Base-by-base conservation (phyloP, 2,113 vertebrate species). In the Collichthys lucidus region DNA sequence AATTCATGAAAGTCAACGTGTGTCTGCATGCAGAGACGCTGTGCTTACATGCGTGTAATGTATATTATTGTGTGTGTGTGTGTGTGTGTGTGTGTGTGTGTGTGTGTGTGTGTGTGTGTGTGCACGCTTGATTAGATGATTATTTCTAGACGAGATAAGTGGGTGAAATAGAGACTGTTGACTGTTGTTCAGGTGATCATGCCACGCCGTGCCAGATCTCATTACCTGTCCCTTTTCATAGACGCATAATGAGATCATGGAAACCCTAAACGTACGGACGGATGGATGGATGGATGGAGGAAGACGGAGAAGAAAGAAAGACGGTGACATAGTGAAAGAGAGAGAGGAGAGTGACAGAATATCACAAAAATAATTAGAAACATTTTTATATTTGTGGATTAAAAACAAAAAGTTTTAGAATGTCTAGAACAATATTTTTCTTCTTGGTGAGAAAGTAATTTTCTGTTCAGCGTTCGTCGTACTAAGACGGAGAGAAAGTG, bases 211-310 rank as follows among this genome's bases (percentile, higher is more conserved):
- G 94, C 94, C 95, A 96, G 97, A 96, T 96, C 96, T 95, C 94
- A 93, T 97, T 96, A 96, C 97, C 94, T 96, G 96, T 95, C 93
- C 90, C 96, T 96, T 97, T 96, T 97, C 96, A 96, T 96, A 95
- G 95, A 95, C 95, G 67, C 95, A 96, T 95, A 96, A 97, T 96
- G 96, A 96, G 96, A 96, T 96, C 94, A 95, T 90, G 92, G 97
- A 96, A 98, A 97, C 97, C 95, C 91, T 96, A 98, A 96, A 95
- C 96, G 95, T 94, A 89, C 91, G 93, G 94, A 82, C 24, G 16
- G 50, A 61, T 7, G 92, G 94, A 50, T 19, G 7, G 49, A 57
- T 6, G 92, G 94, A 82, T 17, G 64, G 6, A 50, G 72, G 56
- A 2, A 57, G 74, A 57, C 0, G 31, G 71, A 47, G 4, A 65